Conservation (phyloP, 1,140 invertebrate genomes). For the Brachionus sp. region DNA sequence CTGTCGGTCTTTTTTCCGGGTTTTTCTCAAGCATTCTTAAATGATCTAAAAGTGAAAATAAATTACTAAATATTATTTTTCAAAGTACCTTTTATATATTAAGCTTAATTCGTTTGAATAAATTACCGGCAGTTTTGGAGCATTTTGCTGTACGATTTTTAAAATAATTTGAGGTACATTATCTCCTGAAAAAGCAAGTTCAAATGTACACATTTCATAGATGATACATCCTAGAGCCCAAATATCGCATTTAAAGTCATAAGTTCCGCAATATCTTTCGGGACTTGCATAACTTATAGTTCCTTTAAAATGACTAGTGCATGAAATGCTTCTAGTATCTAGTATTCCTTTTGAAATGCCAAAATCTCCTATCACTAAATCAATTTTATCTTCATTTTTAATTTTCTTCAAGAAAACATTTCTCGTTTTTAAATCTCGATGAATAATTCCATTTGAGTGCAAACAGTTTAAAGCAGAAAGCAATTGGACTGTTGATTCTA, state of each 20-base stretch:
- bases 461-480: constrained; percentile 58
- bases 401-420: constrained; percentile 52
- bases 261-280: constrained; percentile 59
- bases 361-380: constrained; percentile 56
- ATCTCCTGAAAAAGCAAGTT: constrained; percentile 56
- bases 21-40: constrained; percentile 54
- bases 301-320: constrained; percentile 54
- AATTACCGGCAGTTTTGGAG: not conserved
- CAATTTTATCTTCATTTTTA: constrained; percentile 56
- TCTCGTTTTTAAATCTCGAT: constrained; percentile 59
- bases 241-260: constrained; percentile 59
- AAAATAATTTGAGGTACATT: constrained; percentile 59
- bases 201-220: constrained; percentile 56
- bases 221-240: constrained; percentile 58
- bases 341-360: constrained; percentile 58
- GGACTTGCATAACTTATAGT: constrained; percentile 58
- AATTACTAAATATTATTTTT: not conserved
- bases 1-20: constrained; percentile 54
- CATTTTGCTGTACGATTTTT: constrained; percentile 50
- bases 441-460: constrained; percentile 56
- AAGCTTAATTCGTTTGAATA: not conserved
- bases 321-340: constrained; percentile 49
- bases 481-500: constrained; percentile 59
- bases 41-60: constrained; percentile 43
- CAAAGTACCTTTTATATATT: not conserved